Evolutionary conservation across 2,113 vertebrate genomes (phyloP), one percentile per base, ranked within the genome.

Genomic region (Nestor notabilis): DNA sequence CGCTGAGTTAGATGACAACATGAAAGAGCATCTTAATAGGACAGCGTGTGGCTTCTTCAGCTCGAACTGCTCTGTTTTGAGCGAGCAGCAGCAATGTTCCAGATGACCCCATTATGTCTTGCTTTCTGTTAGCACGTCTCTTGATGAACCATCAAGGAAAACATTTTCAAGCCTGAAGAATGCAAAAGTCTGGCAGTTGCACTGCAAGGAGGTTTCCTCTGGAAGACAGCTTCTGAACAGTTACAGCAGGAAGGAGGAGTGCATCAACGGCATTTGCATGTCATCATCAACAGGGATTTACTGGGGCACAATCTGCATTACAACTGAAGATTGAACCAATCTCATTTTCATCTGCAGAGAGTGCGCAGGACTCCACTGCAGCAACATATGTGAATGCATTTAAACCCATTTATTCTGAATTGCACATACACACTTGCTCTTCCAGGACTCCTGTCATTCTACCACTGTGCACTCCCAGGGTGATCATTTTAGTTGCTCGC

Each of bases 61-160:
- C 83, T 87, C 39, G 0, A 79, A 85, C 86, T 35, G 81, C 92
- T 72, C 53, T 61, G 9, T 68, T 82, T 3, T 0, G 47, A 93
- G 94, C 69, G 18, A 77, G 89, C 77, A 43, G 94, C 87, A 96
- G 94, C 89, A n/a, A 17, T 3, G 63, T 43, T 79, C 77, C 90
- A 78, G 56, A 70, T 95, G 96, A 96, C 94, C 94, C 95, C 96
- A 96, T 97, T 97, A 87, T 72, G 95, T 97, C 97, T 93, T 24
- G 80, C 70, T 95, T 91, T 95, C 86, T 87, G 84, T 95, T 33
- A 85, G 71, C 13, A 61, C 0, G 0, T 21, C 52, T 93, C 80
- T 65, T 96, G 89, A 96, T 63, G 93, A 96, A 55, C 41, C 72
- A 89, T 89, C 93, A 96, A 95, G 93, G 81, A 93, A 93, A 96